A percentile compares a stretch with the other conserved stretches of the same genome.
phyloP scores from a whole-genome alignment of 2,797 vertebrate species.

The Phataginus tetradactyla region DNA sequence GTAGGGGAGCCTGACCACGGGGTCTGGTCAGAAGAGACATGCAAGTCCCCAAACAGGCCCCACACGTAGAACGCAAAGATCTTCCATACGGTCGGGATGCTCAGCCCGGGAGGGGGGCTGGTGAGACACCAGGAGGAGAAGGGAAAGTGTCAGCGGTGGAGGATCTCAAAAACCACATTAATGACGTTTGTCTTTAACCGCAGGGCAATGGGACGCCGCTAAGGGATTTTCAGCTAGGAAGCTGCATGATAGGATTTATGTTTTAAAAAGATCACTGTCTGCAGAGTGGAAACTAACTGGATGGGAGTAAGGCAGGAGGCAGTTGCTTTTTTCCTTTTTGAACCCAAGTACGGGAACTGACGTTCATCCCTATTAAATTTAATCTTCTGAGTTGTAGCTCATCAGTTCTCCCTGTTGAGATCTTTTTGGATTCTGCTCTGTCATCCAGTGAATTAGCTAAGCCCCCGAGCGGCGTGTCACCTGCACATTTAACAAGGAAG shows the following conservation, averaged over 20 bases:
- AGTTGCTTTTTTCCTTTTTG: not conserved
- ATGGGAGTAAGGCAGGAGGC: not conserved
- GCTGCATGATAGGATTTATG: constrained; percentile 46
- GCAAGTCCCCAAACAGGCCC: not conserved
- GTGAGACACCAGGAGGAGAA: not conserved
- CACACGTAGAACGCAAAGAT: not conserved
- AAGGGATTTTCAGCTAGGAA: constrained; percentile 48
- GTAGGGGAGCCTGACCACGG: not conserved
- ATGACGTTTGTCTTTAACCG: constrained; percentile 39
- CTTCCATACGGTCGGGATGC: not conserved
- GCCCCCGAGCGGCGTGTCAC: not conserved
- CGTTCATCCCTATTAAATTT: constrained; percentile 62
- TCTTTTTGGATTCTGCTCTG: constrained; percentile 42
- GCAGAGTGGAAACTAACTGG: not conserved
- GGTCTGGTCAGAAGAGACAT: not conserved
- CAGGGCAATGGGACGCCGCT: not conserved
- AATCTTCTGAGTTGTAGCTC: constrained; percentile 54
- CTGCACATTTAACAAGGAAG: constrained; percentile 5
- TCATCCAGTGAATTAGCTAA: constrained; percentile 17
- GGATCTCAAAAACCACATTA: not conserved
- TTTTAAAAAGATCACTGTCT: constrained; percentile 54
- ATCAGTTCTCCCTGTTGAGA: constrained; percentile 33
- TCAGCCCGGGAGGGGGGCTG: not conserved
- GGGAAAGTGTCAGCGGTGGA: not conserved
- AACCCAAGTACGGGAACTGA: constrained; percentile 39